Base-by-base conservation (phyloP, 2,888 invertebrate species). In the Drosophila monieri region DNA sequence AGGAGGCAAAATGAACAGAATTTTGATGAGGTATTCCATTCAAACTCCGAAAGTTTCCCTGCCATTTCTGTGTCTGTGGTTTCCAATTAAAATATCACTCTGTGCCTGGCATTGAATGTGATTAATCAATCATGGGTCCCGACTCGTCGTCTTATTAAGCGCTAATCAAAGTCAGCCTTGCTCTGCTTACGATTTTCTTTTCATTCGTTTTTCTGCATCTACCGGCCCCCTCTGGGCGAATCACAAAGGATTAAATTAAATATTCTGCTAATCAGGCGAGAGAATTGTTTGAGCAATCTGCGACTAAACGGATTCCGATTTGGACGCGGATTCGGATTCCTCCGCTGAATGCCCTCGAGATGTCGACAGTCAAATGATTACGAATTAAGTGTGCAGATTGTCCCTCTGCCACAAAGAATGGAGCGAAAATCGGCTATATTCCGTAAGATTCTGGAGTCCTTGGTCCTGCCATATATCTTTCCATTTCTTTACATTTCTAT, bases 201-300 rank as follows among this genome's bases (percentile, higher is more conserved):
- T 47, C 57, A 69, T 69, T 80, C 48, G 43, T 60, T 41, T 67
- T 51, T 51, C 32, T 35, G 32, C 15, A 10, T 5, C 18, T 21
- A 10, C 9, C 5, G 15, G 15, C 35, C 35, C 12, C 27, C 32
- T 41, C 32, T 15, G 39, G 60, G 39, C n/a, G 37, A 61, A 59
- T 66, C 59, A 68, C 71, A 80, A 73, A 71, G 71, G 65, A 78
- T 80, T 84, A 53, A 76, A 79, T 80, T 80, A 76, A 79, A 77
- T 74, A 62, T 55, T 65, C 46, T 61, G 73, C 80, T 78, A 65
- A 75, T 73, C 78, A 78, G 58, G 64, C 73, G 64, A 71, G 62
- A 56, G 49, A 59, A 74, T 65, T 65, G 41, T 65, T 65, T 41
- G 58, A 58, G 44, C 47, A 68, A 62, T 68, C 73, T 53, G 62